Evolutionary conservation across 2,888 invertebrate species (phyloP).

Genomic region (Drosophila nr. perissopoda): DNA sequence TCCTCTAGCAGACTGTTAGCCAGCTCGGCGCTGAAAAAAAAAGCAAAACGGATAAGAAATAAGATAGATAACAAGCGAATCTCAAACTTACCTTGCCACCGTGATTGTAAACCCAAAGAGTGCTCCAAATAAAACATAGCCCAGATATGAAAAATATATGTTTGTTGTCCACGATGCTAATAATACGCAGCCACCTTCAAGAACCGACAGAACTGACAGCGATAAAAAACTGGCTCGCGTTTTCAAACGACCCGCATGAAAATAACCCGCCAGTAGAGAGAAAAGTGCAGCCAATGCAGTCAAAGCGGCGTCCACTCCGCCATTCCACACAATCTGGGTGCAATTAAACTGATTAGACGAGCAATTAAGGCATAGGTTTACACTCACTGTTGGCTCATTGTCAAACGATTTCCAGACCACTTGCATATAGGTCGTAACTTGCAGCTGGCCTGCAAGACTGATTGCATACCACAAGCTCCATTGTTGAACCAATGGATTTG

Average conservation of each 20-base stretch:
- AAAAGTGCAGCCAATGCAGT: constrained; percentile 89
- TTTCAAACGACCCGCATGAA: constrained; percentile 79
- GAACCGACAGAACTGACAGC: constrained; percentile 85
- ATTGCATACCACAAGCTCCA: constrained; percentile 93
- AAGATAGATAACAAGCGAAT: accelerated
- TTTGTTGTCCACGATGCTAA: constrained; percentile 86
- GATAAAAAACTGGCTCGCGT: constrained; percentile 85
- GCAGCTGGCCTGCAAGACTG: constrained; percentile 89
- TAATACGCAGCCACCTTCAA: constrained; percentile 87
- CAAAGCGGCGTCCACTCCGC: constrained; percentile 91
- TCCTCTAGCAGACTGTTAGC: constrained; percentile 92
- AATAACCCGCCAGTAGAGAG: constrained; percentile 86
- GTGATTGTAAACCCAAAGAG: constrained; percentile 89
- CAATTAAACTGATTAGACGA: not conserved
- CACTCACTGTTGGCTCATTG: constrained; percentile 78
- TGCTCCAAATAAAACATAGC: constrained; percentile 91
- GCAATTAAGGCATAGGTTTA: not conserved
- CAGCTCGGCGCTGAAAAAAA: constrained; percentile 90
- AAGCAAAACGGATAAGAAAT: not conserved
- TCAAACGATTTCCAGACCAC: constrained; percentile 88
- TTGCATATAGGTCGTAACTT: constrained; percentile 90
- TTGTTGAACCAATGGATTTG: constrained; percentile 87
- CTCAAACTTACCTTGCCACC: constrained; percentile 75
- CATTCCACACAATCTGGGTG: constrained; percentile 86
- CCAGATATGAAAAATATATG: constrained; percentile 90